phyloP scores from a whole-genome alignment of 2,113 vertebrate species.

The Sigmodon hispidus region DNA sequence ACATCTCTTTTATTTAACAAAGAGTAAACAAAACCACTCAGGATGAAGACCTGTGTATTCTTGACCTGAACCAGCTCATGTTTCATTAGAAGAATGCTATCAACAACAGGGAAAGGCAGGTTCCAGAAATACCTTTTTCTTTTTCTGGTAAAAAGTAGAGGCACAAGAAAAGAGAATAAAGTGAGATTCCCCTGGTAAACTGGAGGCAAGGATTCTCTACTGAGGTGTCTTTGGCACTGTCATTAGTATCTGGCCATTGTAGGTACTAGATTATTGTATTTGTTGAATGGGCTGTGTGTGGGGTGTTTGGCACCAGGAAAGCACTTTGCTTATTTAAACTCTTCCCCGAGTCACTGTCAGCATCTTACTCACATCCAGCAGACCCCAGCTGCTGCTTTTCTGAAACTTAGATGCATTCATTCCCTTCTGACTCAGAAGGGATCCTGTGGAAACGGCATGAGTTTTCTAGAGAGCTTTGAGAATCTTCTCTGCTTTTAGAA shows the following conservation, averaged over 20 bases:
- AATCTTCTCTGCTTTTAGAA: background rate
- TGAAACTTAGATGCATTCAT: background rate
- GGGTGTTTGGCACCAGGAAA: background rate
- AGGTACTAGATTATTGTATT: background rate
- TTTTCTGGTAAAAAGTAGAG: background rate
- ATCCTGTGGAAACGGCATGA: background rate
- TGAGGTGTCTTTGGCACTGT: background rate
- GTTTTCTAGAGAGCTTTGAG: background rate
- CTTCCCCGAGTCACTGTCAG: background rate
- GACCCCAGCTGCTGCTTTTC: background rate
- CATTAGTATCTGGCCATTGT: background rate
- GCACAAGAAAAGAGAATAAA: background rate
- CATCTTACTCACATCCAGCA: background rate
- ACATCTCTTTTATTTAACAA: background rate
- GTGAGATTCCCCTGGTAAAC: constrained; percentile 9
- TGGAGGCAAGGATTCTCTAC: background rate
- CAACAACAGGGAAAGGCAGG: background rate
- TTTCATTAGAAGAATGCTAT: background rate
- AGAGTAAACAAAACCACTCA: background rate
- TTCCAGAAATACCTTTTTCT: background rate
- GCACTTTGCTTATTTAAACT: background rate
- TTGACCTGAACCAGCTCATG: background rate
- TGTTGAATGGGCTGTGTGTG: background rate
- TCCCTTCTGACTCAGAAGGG: background rate
- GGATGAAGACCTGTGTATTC: background rate